phyloP scores from a whole-genome alignment of 2,797 vertebrate species.

The Lagorchestes hirsutus region DNA sequence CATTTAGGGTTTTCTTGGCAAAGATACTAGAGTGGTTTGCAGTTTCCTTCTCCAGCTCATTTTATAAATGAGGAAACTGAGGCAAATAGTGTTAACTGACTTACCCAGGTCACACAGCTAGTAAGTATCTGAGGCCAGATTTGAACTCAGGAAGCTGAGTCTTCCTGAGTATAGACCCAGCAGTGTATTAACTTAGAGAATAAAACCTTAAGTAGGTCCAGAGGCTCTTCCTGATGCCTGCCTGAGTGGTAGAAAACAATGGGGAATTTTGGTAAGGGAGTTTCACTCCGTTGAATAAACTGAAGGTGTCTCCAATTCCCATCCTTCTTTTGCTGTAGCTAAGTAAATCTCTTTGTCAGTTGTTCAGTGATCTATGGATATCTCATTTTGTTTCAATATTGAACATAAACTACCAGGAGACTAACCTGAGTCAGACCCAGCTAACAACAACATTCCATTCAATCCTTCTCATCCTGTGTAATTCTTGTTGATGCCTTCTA shows the following conservation, averaged over 20 bases:
- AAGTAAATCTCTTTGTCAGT: neutral
- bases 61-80: neutral
- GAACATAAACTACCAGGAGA: neutral
- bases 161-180: neutral
- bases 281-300: neutral
- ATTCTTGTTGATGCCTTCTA: neutral
- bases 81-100: neutral
- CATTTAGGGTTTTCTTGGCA: neutral
- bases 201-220: neutral
- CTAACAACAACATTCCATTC: neutral
- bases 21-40: neutral
- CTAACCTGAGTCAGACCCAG: neutral
- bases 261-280: neutral
- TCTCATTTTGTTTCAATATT: neutral
- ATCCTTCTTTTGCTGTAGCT: neutral
- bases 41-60: neutral
- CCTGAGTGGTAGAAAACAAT: neutral
- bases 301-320: neutral
- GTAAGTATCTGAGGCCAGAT: neutral
- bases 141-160: neutral
- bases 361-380: neutral
- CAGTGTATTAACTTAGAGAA: neutral
- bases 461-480: neutral
- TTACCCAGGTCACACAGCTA: neutral
- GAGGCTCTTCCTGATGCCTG: neutral